Percentiles rank a stretch among this genome's conserved stretches.
Conservation (phyloP, 2,888 invertebrate genomes). For the Ellobium chinense region DNA sequence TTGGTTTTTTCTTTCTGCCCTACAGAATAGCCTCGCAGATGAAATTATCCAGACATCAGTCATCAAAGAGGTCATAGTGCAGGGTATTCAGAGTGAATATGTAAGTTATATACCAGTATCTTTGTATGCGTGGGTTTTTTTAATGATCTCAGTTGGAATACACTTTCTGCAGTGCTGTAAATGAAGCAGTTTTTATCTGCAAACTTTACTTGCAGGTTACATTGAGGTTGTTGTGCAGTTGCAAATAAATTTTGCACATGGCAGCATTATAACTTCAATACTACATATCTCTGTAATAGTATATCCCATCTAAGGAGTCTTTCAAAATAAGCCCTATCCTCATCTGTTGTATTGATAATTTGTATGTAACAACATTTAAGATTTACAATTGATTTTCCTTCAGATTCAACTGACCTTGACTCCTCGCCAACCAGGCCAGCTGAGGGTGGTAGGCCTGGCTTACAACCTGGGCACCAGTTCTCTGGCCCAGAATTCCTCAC, state of each 20-base stretch:
- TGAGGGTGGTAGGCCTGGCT: constrained; percentile 87
- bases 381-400: not conserved
- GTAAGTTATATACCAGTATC: too few species aligned
- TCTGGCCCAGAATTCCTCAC: constrained; percentile 53
- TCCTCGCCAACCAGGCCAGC: constrained; percentile 86
- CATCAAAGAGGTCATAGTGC: constrained; percentile 71
- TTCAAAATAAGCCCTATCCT: not conserved
- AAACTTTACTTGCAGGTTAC: too few species aligned
- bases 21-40: constrained; percentile 72
- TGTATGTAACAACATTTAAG: not conserved
- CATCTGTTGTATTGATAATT: not conserved
- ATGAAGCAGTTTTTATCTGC: too few species aligned
- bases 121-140: too few species aligned
- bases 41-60: constrained; percentile 75
- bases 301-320: too few species aligned
- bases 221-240: too few species aligned
- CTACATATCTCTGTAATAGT: too few species aligned
- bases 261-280: too few species aligned
- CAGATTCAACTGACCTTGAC: constrained; percentile 86
- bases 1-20: not conserved
- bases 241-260: too few species aligned
- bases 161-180: too few species aligned
- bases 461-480: constrained; percentile 81
- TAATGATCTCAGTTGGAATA: too few species aligned
- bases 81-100: constrained; percentile 63